Evolutionary conservation across 2,797 vertebrate species (phyloP).

Genomic region (Parauchenoglanis punctatus): DNA sequence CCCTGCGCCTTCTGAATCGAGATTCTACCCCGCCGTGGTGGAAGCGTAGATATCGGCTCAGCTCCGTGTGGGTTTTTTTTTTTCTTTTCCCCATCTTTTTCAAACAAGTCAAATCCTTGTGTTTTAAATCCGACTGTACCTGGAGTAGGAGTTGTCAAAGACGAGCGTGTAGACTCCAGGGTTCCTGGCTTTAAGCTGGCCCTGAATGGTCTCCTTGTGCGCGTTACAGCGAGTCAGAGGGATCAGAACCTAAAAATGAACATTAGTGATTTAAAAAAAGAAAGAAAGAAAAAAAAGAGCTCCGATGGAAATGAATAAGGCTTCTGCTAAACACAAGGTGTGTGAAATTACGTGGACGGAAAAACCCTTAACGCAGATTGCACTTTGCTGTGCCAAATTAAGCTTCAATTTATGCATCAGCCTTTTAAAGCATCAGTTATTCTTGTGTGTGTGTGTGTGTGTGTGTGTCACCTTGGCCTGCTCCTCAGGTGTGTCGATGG

Average conservation of each 20-base stretch:
- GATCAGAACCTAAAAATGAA: constrained; percentile 85
- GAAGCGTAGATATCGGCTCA: not conserved
- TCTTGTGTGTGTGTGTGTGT: not conserved
- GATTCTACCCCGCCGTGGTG: not conserved
- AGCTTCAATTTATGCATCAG: not conserved
- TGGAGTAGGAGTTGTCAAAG: constrained; percentile 97
- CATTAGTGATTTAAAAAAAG: constrained; percentile 58
- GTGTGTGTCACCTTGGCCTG: constrained; percentile 83
- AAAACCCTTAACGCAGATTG: not conserved
- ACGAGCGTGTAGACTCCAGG: constrained; percentile 88
- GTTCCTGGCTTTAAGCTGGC: constrained; percentile 87
- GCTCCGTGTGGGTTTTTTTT: not conserved
- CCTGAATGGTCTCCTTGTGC: constrained; percentile 89
- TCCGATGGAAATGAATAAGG: not conserved
- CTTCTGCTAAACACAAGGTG: not conserved
- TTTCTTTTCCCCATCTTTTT: no score
- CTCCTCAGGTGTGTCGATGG: constrained; percentile 75
- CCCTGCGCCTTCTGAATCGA: not conserved
- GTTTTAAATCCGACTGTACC: constrained; percentile 68
- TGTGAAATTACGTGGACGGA: not conserved
- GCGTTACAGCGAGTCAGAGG: constrained; percentile 91
- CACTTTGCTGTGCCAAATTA: not conserved
- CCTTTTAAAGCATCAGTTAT: not conserved
- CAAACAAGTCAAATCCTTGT: not conserved
- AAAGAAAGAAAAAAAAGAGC: not conserved